Percentiles rank a stretch among this genome's conserved stretches.
These are phyloP conservation scores for Sarotherodon lohbergeri DNA, from an alignment of 2,113 vertebrate species.

Conservation along the genomic window DNA sequence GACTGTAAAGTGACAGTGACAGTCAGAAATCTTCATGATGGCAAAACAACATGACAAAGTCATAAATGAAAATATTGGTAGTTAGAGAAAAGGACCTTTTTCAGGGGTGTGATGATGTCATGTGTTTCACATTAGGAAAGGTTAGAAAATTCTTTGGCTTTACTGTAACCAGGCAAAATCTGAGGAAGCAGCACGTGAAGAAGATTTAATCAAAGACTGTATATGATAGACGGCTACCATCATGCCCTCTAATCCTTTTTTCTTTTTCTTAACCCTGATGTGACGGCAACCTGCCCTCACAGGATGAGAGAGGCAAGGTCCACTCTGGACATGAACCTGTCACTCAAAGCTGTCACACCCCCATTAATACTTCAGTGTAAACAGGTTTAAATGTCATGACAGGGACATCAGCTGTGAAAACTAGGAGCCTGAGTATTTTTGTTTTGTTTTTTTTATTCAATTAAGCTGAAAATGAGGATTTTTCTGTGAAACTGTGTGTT, in stretches of 20 bases:
- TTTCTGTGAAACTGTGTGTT: background rate
- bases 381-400: background rate
- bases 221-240: accelerated
- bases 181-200: background rate
- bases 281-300: background rate
- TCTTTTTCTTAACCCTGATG: background rate
- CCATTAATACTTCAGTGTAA: background rate
- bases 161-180: background rate
- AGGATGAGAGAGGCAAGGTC: background rate
- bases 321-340: background rate
- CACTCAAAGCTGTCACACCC: background rate
- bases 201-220: background rate
- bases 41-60: background rate
- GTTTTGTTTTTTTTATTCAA: background rate
- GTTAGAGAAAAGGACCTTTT: background rate
- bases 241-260: accelerated
- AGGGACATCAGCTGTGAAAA: background rate
- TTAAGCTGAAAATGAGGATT: background rate
- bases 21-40: background rate
- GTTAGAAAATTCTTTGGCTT: too few species aligned
- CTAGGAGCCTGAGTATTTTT: background rate
- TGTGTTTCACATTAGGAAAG: background rate
- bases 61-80: background rate
- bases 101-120: background rate
- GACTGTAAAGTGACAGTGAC: background rate